A percentile compares a stretch with the other conserved stretches of the same genome.
Evolutionary conservation across 2,113 vertebrate species (phyloP).

Genomic region (Psephotus haematonotus): DNA sequence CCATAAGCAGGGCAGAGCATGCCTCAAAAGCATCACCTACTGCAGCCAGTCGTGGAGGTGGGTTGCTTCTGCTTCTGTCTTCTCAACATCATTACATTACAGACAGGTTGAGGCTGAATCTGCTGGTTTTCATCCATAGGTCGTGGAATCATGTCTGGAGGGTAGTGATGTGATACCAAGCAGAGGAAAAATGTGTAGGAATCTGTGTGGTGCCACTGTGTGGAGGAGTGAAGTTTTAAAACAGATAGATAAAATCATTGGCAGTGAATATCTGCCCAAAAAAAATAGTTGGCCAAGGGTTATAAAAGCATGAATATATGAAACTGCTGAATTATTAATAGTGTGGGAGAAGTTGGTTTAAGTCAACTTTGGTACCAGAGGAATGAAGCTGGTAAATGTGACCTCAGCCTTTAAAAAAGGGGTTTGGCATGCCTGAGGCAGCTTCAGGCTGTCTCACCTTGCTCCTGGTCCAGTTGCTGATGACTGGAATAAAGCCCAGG

Average conservation of each 20-base stretch:
- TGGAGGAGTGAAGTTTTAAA: conserved; percentile 5
- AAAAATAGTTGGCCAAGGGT: not conserved
- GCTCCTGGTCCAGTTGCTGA: not conserved
- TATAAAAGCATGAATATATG: not conserved
- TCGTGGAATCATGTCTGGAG: not conserved
- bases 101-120: not conserved
- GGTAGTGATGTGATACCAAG: not conserved
- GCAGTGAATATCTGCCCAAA: not conserved
- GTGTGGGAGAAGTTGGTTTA: not conserved
- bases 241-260: not conserved
- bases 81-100: not conserved
- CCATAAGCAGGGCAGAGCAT: not conserved
- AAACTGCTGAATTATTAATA: not conserved
- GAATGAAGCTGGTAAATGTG: not conserved
- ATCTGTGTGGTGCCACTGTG: not conserved
- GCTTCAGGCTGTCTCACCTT: not conserved
- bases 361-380: not conserved
- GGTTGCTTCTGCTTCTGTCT: not conserved
- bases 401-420: not conserved
- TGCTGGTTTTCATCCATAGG: not conserved
- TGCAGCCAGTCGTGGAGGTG: fast-evolving
- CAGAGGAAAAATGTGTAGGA: not conserved
- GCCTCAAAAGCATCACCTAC: not conserved
- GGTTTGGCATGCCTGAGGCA: not conserved
- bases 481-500: not conserved